Evolutionary conservation across 2,888 invertebrate species (phyloP).

Genomic region (Anaspis maculata): DNA sequence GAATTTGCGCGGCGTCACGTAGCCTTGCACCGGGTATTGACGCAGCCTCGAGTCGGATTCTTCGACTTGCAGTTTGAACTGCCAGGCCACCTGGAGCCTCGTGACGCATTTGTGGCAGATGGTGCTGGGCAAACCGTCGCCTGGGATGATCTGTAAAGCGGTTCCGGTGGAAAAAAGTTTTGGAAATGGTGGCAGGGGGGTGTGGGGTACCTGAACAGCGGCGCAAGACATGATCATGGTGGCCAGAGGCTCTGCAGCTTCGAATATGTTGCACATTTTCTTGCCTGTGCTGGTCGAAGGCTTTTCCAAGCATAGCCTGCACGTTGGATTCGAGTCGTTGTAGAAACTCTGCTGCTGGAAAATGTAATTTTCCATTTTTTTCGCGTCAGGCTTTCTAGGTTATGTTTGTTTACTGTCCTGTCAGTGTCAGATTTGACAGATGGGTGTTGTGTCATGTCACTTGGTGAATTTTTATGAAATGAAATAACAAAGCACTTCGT

Average conservation of each 20-base stretch:
- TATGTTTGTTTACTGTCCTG: too few species aligned
- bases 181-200: neutral
- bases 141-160: constrained; percentile 27
- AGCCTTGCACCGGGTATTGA: constrained; percentile 13
- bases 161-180: too few species aligned
- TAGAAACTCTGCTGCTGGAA: constrained; percentile 21
- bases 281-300: constrained; percentile 13
- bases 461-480: too few species aligned
- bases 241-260: constrained; percentile 20
- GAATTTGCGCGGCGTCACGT: neutral
- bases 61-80: constrained; percentile 31
- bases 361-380: too few species aligned
- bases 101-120: constrained; percentile 28
- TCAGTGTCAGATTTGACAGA: too few species aligned
- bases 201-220: constrained; percentile 25
- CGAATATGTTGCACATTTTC: constrained; percentile 29
- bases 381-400: too few species aligned
- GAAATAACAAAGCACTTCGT: too few species aligned
- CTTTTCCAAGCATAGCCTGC: constrained; percentile 29
- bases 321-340: constrained; percentile 24
- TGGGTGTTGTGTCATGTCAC: too few species aligned
- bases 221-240: constrained; percentile 31
- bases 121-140: constrained; percentile 27
- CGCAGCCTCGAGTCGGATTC: constrained; percentile 27
- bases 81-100: constrained; percentile 28